phyloP scores from a whole-genome alignment of 2,888 invertebrate species.

The Catocala nupta region DNA sequence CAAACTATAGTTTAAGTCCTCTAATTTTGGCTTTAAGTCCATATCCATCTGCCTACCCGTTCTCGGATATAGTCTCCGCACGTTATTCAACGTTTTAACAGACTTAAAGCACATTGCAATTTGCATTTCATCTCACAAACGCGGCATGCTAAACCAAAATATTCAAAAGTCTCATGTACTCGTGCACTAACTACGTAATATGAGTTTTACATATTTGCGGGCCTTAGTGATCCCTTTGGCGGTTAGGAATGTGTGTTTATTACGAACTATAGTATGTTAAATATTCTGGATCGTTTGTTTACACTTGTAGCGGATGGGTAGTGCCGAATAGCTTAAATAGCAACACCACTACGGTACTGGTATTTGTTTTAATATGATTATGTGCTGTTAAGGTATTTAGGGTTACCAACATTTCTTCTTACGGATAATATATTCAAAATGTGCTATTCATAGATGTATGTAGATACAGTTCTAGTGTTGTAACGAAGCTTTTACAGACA shows the following conservation, averaged over 20 bases:
- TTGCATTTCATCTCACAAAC: neutral
- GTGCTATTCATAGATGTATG: too few relatives aligned
- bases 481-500: too few relatives aligned
- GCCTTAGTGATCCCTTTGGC: constrained; percentile 2
- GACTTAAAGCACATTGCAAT: neutral
- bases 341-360: neutral
- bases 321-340: neutral
- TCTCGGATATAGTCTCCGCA: too few relatives aligned
- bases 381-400: too few relatives aligned
- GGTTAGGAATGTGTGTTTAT: constrained; percentile 9
- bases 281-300: constrained; percentile 1
- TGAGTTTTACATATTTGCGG: constrained; percentile 17
- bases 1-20: too few relatives aligned
- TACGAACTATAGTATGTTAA: constrained; percentile 5
- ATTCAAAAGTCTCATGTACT: constrained; percentile 6
- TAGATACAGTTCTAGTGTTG: too few relatives aligned
- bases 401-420: too few relatives aligned
- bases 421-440: too few relatives aligned
- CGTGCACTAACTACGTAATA: neutral
- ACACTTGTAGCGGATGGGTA: neutral
- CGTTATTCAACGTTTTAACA: too few relatives aligned
- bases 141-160: neutral
- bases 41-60: too few relatives aligned
- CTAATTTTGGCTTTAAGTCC: too few relatives aligned
- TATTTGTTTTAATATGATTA: too few relatives aligned